phyloP scores from a whole-genome alignment of 2,113 vertebrate species.

The Pteruthius melanotis region DNA sequence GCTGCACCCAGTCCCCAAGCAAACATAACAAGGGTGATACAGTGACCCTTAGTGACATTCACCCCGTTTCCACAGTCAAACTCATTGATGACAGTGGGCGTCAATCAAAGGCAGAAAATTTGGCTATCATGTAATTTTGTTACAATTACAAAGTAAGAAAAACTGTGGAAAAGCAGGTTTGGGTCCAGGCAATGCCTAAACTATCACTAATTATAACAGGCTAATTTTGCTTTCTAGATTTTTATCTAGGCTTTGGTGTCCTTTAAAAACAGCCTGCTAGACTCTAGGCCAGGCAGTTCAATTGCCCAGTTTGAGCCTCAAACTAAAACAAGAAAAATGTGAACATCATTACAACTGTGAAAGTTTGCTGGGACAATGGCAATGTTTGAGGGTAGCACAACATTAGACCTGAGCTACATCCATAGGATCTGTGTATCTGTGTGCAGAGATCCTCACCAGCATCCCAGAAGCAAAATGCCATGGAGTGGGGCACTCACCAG shows the following conservation, averaged over 20 bases:
- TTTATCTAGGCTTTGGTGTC: background rate
- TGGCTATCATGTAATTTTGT: background rate
- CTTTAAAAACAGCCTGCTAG: background rate
- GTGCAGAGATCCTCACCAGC: background rate
- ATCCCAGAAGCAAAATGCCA: background rate
- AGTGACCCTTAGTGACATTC: background rate
- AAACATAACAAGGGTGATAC: background rate
- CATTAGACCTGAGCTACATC: accelerated
- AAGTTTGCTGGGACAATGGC: background rate
- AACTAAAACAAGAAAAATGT: background rate
- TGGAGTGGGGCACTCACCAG: background rate
- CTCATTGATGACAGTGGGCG: background rate
- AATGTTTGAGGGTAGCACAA: background rate
- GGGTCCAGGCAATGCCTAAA: background rate
- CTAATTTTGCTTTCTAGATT: background rate
- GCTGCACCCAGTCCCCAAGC: background rate
- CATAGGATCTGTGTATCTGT: background rate
- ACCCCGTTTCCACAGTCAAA: background rate
- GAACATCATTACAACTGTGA: background rate
- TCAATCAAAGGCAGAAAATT: background rate
- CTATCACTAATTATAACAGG: background rate
- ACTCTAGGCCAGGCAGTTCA: background rate
- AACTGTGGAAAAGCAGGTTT: background rate
- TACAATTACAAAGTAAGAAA: background rate
- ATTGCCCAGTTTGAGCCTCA: background rate